These are phyloP conservation scores for Lysandra bellargus DNA, from an alignment of 2,888 invertebrate species.

Conservation along the genomic window DNA sequence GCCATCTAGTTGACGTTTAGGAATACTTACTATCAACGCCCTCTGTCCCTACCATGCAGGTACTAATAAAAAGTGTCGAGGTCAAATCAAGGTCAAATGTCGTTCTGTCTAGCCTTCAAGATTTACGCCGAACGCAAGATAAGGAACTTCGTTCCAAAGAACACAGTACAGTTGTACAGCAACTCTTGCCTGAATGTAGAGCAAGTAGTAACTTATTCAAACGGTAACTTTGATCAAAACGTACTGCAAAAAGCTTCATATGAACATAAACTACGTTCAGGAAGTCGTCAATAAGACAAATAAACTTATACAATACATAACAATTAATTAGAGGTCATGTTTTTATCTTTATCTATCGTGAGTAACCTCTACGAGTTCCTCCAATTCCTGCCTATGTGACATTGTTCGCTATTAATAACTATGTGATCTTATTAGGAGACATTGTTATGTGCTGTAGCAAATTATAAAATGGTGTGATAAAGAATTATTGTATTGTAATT, in stretches of 20 bases:
- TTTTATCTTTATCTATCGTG: background rate
- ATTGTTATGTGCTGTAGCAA: background rate
- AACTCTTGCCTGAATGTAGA: too few relatives aligned
- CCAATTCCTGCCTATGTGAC: conserved; percentile 10
- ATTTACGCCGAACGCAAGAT: too few relatives aligned
- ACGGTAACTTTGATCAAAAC: too few relatives aligned
- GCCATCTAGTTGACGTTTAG: too few relatives aligned
- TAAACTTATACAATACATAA: conserved; percentile 16
- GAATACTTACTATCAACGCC: too few relatives aligned
- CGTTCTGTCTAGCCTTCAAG: too few relatives aligned
- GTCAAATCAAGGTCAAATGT: too few relatives aligned
- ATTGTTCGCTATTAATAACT: conserved; percentile 15
- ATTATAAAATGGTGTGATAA: background rate
- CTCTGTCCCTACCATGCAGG: too few relatives aligned
- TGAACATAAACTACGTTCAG: background rate
- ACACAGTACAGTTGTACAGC: too few relatives aligned
- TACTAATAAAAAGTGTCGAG: too few relatives aligned
- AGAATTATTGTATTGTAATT: background rate
- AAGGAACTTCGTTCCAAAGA: too few relatives aligned
- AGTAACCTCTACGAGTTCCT: background rate
- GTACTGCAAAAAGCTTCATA: background rate
- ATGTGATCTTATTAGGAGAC: background rate
- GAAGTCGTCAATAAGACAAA: background rate
- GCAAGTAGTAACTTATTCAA: too few relatives aligned
- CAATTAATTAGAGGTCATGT: conserved; percentile 6